Conservation (phyloP, 2,888 invertebrate species). For the Trichogramma dendrolimi region DNA sequence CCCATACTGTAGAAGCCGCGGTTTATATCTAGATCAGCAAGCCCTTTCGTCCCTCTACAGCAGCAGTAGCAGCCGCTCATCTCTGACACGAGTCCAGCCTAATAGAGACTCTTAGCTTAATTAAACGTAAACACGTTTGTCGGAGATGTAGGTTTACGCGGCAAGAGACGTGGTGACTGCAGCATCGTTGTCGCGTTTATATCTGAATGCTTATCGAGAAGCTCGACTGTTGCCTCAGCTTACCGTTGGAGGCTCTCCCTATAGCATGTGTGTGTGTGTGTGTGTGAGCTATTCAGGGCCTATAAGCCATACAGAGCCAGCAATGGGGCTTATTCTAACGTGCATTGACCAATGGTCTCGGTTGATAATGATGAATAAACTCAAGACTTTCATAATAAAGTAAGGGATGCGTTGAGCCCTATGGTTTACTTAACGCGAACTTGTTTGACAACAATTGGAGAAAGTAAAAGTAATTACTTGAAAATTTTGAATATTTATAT, state of each 20-base stretch:
- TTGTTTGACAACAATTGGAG: no score
- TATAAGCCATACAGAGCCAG: background rate
- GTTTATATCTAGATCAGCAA: no score
- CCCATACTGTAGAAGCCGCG: no score
- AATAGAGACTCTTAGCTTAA: constrained; percentile 53
- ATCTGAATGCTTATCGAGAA: constrained; percentile 51
- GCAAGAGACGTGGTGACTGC: no score
- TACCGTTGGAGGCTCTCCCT: constrained; percentile 27
- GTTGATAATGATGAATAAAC: constrained; percentile 28
- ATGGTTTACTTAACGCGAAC: no score
- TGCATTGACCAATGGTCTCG: constrained; percentile 10
- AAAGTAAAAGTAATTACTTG: no score
- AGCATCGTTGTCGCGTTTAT: constrained; percentile 43
- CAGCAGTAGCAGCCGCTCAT: background rate
- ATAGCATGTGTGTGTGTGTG: background rate
- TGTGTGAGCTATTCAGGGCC: background rate
- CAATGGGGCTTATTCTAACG: constrained; percentile 13
- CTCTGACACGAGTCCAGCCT: constrained; percentile 51
- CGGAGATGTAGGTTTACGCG: no score
- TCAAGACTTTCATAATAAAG: background rate
- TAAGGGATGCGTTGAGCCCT: background rate
- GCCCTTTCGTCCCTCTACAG: no score
- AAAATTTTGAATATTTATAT: no score
- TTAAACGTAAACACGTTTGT: constrained; percentile 53
- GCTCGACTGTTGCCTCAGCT: constrained; percentile 45